Evolutionary conservation across 1,140 invertebrate species (phyloP).

Genomic region (Anastatus disparis): DNA sequence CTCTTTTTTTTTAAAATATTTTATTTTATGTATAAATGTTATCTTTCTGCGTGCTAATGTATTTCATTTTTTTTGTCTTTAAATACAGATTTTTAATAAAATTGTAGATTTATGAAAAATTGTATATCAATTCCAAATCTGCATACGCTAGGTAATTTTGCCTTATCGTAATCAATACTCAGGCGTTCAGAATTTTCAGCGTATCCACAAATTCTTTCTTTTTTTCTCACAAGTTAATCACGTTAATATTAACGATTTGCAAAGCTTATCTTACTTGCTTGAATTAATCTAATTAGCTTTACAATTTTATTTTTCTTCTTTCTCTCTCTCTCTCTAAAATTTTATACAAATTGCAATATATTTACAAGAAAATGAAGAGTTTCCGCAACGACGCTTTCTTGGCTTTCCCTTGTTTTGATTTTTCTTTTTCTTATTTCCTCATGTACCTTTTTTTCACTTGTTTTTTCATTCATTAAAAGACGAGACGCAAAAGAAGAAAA

Average conservation of each 20-base stretch:
- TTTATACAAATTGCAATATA: slow-evolving; percentile 38
- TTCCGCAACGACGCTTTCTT: slow-evolving; percentile 17
- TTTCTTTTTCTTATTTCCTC: slow-evolving; percentile 12
- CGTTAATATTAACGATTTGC: slow-evolving; percentile 5
- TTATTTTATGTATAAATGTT: too few species aligned
- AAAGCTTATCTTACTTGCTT: not conserved
- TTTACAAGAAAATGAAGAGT: slow-evolving; percentile 29
- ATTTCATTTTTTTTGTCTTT: too few species aligned
- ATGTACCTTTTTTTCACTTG: slow-evolving; percentile 4
- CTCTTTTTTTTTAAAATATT: too few species aligned
- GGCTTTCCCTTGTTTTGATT: not conserved
- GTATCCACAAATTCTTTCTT: not conserved
- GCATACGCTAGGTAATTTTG: not conserved
- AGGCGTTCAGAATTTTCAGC: not conserved
- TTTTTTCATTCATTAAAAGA: not conserved
- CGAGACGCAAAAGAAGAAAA: slow-evolving; percentile 17
- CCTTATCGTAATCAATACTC: not conserved
- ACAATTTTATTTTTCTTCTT: not conserved
- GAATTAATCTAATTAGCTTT: not conserved
- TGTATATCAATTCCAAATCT: slow-evolving; percentile 9
- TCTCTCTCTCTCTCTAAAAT: not conserved
- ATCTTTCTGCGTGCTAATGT: too few species aligned
- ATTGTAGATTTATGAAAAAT: too few species aligned
- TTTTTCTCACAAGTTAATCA: not conserved
- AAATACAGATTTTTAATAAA: too few species aligned